Evolutionary conservation across 2,797 vertebrate genomes (phyloP), one percentile per base, ranked within the genome.

Genomic region (Otolemur crassicaudatus): DNA sequence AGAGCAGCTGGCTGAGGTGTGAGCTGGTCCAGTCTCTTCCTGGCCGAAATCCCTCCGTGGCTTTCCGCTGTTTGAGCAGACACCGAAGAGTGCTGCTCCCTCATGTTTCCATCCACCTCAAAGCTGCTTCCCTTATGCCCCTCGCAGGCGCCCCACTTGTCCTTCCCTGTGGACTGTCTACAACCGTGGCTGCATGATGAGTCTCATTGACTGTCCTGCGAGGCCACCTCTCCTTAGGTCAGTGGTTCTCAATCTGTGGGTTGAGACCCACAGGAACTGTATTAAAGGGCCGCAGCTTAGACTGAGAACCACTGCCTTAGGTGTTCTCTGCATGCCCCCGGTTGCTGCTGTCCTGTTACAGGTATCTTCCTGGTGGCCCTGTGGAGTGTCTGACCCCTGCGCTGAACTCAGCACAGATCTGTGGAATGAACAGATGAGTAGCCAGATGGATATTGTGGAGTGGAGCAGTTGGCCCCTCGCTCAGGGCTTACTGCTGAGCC

Each of bases 121-220:
- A 29, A 23, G 27, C 37, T 6, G 0, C 14, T 67, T 23, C 22
- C 4, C 31, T 43, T 7, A 0, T 3, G 3, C 1, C 5, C 56
- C 27, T 67, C 16, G 23, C 27, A 46, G 23, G 56, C 0, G 2
- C 53, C 10, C 40, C 19, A 7, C 20, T 46, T 43, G 22, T 65
- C 13, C 20, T 34, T 77, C 31, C 58, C 20, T 0, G 1, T 10
- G 29, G 58, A 40, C 72, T 27, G 34, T 23, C 43, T 34, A 58
- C 58, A n/a, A 70, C n/a, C 16, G 8, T 22, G 1, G 29, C 13
- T 77, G n/a, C 10, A 3, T 20, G 25, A 72, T 27, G 9, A 25
- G 5, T 60, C 10, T 5, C 14, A 16, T 46, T 12, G 22, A 23
- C 31, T 1, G 10, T 53, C 23, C 34, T 84, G 29, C 29, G 22